Evolutionary conservation across 2,797 vertebrate species (phyloP).

Genomic region (Columba guinea): DNA sequence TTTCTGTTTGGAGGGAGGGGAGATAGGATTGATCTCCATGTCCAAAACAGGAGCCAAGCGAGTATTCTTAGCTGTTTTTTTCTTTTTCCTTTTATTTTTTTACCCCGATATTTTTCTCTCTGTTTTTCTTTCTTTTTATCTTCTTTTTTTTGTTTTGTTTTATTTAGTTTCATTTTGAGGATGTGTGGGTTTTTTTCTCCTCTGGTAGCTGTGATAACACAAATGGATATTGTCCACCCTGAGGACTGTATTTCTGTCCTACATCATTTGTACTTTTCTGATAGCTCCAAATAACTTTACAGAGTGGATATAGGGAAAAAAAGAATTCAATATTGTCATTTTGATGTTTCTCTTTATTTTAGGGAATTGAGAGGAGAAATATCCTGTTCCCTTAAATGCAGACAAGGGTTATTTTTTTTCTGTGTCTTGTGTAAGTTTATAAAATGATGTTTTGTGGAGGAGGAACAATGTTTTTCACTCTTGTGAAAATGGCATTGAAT

Average conservation of each 20-base stretch:
- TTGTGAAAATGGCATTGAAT: neutral
- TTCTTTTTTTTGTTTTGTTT: neutral
- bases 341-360: constrained; percentile 6
- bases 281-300: neutral
- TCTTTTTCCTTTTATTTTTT: neutral
- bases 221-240: neutral
- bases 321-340: neutral
- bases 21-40: neutral
- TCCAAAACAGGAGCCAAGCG: neutral
- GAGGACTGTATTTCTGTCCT: neutral
- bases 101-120: neutral
- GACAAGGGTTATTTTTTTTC: neutral
- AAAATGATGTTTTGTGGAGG: neutral
- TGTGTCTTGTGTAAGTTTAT: neutral
- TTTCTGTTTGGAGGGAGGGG: neutral
- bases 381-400: fast-evolving
- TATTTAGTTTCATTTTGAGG: neutral
- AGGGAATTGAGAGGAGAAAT: neutral
- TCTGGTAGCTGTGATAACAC: neutral
- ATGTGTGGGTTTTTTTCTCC: neutral
- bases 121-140: neutral
- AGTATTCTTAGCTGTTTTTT: neutral
- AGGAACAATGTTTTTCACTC: neutral
- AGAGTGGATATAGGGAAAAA: neutral
- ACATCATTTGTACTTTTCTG: neutral